Evolutionary conservation across 2,113 vertebrate genomes (phyloP).

Genomic region (Aramus guarauna): DNA sequence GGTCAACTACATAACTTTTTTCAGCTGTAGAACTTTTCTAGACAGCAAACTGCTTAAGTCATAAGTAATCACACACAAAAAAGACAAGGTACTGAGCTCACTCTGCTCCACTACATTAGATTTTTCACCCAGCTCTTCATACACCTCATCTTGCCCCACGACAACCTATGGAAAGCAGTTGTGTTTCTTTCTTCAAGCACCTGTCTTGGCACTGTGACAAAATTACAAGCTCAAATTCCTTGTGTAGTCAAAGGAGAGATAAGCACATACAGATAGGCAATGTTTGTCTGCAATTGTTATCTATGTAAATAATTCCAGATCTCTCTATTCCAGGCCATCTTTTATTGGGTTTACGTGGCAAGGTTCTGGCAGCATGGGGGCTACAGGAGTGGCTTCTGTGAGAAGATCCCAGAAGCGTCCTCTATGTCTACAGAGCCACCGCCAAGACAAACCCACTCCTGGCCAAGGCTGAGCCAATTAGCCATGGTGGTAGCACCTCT

Average conservation of each 20-base stretch:
- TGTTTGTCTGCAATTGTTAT: background rate
- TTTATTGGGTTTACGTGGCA: background rate
- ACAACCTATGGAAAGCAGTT: background rate
- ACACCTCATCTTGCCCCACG: background rate
- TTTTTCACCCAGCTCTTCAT: background rate
- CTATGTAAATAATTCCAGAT: background rate
- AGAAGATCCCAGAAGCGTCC: background rate
- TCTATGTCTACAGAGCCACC: background rate
- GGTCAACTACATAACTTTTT: background rate
- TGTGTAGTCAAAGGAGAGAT: background rate
- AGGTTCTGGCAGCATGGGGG: background rate
- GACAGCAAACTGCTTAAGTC: background rate
- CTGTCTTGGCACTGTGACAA: background rate
- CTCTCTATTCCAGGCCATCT: background rate
- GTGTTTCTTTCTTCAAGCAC: background rate
- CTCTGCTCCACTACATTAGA: background rate
- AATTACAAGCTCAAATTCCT: background rate
- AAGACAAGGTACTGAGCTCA: background rate
- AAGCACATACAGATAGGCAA: background rate
- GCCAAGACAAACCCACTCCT: fast-evolving
- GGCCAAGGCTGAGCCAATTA: fast-evolving
- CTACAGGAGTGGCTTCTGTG: background rate
- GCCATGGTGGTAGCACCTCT: fast-evolving
- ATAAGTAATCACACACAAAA: background rate
- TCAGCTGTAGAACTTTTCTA: background rate